Conservation (phyloP, 2,888 invertebrate species). For the Electrophaes corylata region DNA sequence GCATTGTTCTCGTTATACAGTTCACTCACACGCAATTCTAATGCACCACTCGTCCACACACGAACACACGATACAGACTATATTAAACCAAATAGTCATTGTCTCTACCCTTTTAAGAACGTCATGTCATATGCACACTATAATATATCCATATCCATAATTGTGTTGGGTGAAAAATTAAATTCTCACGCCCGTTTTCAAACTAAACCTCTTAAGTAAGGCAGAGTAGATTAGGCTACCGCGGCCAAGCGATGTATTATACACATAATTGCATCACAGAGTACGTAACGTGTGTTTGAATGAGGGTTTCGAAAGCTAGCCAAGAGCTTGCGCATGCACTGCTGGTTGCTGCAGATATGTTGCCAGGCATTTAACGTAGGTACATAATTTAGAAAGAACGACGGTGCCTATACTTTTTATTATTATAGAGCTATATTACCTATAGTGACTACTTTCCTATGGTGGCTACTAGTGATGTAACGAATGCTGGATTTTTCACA, state of each 20-base stretch:
- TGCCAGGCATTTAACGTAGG: constrained; percentile 2
- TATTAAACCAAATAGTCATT: not conserved
- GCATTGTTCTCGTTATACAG: not conserved
- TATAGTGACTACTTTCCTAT: too few species aligned
- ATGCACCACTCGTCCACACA: not conserved
- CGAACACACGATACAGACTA: not conserved
- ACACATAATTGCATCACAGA: constrained; percentile 22
- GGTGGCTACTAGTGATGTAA: too few species aligned
- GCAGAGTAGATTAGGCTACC: not conserved
- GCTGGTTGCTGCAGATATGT: constrained; percentile 2
- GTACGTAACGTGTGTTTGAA: constrained; percentile 26
- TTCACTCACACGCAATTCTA: not conserved
- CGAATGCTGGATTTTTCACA: too few species aligned
- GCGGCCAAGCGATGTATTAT: constrained; percentile 10
- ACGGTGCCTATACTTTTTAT: too few species aligned
- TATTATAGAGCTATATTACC: too few species aligned
- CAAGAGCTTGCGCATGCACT: constrained; percentile 22
- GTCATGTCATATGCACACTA: too few species aligned
- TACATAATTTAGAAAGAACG: not conserved
- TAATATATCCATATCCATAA: too few species aligned
- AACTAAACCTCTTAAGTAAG: too few species aligned
- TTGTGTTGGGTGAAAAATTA: too few species aligned
- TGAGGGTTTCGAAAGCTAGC: constrained; percentile 28
- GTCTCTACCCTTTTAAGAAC: not conserved
- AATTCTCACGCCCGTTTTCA: too few species aligned